Percentiles rank a stretch among this genome's conserved stretches.
These are phyloP conservation scores for Dendrolimus punctatus DNA, from an alignment of 1,140 invertebrate genomes.

Conservation along the genomic window DNA sequence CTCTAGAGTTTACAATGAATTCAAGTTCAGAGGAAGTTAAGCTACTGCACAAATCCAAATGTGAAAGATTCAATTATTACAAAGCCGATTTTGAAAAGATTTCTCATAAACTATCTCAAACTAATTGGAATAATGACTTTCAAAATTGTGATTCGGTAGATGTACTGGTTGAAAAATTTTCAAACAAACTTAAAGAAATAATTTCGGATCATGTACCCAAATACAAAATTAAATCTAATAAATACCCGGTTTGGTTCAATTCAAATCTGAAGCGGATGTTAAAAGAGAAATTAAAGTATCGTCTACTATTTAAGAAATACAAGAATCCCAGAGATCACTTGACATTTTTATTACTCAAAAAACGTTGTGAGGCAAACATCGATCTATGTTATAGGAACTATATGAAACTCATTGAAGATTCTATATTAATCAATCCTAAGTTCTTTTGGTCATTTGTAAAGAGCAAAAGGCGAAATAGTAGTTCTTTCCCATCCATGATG, in stretches of 20 bases:
- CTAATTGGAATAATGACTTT: background rate
- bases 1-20: background rate
- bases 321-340: background rate
- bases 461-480: no score
- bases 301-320: background rate
- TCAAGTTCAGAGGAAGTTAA: background rate
- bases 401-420: no score
- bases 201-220: no score
- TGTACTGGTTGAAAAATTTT: constrained; percentile 1
- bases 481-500: no score
- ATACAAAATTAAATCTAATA: background rate
- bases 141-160: background rate
- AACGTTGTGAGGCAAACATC: background rate
- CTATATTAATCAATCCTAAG: no score
- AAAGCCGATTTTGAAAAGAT: background rate
- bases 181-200: background rate
- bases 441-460: no score
- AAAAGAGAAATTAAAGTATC: background rate
- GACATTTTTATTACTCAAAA: background rate
- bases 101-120: background rate
- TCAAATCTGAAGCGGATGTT: background rate
- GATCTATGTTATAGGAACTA: no score
- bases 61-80: background rate
- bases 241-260: background rate
- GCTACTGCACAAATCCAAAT: no score